phyloP scores from a whole-genome alignment of 1,140 invertebrate genomes.

The Drosophila littoralis region DNA sequence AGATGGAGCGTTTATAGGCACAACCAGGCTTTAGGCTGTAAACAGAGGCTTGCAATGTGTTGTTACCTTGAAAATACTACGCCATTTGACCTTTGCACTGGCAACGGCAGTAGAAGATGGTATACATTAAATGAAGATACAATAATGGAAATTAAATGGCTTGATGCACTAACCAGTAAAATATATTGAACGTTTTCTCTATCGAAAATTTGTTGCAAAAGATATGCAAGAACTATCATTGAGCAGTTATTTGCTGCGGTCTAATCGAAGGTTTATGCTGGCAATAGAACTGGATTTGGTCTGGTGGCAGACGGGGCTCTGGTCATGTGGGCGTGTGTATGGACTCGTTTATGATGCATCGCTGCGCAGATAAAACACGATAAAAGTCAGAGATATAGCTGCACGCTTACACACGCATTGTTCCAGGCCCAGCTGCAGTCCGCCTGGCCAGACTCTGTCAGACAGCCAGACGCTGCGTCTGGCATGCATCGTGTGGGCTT shows the following conservation, averaged over 20 bases:
- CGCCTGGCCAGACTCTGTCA: conserved; percentile 7
- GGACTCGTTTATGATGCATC: conserved; percentile 71
- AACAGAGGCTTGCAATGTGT: too few species aligned
- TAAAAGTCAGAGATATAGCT: conserved; percentile 58
- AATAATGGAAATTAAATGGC: too few species aligned
- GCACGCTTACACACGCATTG: conserved; percentile 30
- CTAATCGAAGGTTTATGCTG: too few species aligned
- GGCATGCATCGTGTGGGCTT: conserved; percentile 36
- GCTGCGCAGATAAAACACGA: conserved; percentile 68
- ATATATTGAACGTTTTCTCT: too few species aligned
- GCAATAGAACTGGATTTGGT: conserved; percentile 27
- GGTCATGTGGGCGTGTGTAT: conserved; percentile 18
- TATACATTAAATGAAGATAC: too few species aligned
- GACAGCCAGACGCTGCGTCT: conserved; percentile 38
- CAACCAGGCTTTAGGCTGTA: too few species aligned
- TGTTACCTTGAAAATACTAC: too few species aligned
- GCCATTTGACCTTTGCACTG: too few species aligned
- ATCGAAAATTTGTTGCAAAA: background rate
- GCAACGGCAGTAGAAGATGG: too few species aligned
- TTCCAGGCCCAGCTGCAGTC: conserved; percentile 24
- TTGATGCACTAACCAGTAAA: too few species aligned
- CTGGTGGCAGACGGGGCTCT: background rate
- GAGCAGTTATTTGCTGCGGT: background rate
- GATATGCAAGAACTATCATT: background rate
- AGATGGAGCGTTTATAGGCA: too few species aligned